These are phyloP conservation scores for Cyclophora albipunctata DNA, from an alignment of 2,888 invertebrate species.

Conservation along the genomic window DNA sequence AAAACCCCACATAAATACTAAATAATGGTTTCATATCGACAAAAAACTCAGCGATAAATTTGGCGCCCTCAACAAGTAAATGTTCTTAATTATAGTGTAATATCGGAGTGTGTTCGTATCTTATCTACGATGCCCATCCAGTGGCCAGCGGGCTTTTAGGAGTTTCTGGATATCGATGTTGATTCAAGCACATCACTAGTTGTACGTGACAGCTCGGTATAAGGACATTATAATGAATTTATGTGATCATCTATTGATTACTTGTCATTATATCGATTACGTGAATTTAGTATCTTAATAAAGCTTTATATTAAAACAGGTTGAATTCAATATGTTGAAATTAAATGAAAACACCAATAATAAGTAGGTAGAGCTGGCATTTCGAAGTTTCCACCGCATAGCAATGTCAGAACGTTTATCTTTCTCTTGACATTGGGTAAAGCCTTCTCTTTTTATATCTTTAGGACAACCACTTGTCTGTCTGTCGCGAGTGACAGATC, in stretches of 20 bases:
- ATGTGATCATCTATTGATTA: no score
- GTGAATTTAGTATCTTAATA: no score
- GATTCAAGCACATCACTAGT: conserved; percentile 40
- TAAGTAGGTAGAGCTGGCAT: conserved; percentile 29
- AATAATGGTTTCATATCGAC: conserved; percentile 68
- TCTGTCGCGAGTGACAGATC: conserved; percentile 45
- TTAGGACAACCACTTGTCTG: conserved; percentile 43
- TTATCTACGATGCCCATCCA: conserved; percentile 58
- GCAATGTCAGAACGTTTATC: conserved; percentile 5
- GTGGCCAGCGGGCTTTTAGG: conserved; percentile 11
- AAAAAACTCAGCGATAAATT: conserved; percentile 74
- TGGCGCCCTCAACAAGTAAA: conserved; percentile 72
- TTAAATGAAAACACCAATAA: no score
- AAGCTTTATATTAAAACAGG: no score
- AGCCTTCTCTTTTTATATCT: conserved; percentile 33
- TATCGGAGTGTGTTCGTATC: conserved; percentile 63
- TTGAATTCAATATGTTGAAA: no score
- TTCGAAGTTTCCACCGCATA: conserved; percentile 26
- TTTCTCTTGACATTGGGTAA: conserved; percentile 6
- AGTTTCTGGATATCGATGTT: conserved; percentile 44
- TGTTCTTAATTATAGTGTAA: conserved; percentile 73
- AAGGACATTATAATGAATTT: conserved; percentile 41
- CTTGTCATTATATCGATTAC: no score
- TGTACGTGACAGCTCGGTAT: conserved; percentile 33
- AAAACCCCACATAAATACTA: conserved; percentile 64